Evolutionary conservation across 2,797 vertebrate species (phyloP), one percentile per base, ranked within the genome.

Genomic region (Microhierax caerulescens): DNA sequence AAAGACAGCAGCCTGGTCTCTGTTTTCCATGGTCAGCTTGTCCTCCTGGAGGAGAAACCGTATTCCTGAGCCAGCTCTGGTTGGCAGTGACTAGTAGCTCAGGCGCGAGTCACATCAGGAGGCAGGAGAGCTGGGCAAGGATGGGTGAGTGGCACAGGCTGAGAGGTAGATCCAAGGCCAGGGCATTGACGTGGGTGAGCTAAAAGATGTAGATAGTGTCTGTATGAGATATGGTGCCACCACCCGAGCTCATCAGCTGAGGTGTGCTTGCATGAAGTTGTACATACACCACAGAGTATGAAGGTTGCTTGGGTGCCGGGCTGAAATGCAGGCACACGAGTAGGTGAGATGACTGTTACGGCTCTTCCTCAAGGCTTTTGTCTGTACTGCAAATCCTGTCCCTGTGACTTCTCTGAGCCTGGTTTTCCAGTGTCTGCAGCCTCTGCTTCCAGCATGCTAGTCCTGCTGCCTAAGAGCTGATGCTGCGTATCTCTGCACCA

Each of bases 91-190:
- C n/a, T 84, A 32, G 36, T 36, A 32, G 16, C 41, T 88, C 50
- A 61, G 57, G 30, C 39, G 2, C 1, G 3, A 18, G 37, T 79
- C 54, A 18, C 16, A 7, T 0, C 1, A 3, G 27, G 45, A 78
- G 15, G 9, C 19, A 54, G 59, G 39, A 73, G 45, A 69, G 3
- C 32, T 86, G 57, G 23, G 10, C 57, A 48, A 69, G 53, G 11
- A 80, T 13, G 32, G 13, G 3, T 59, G 43, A 59, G 25, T 47
- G 28, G 6, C 34, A 36, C 0, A 3, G 37, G 9, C 15, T 74
- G 48, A 45, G n/a, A 47, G 25, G 37, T 27, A 43, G n/a, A 41
- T 61, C 69, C 13, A 60, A 65, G 68, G 25, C 39, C 45, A 70
- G 56, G 64, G 2, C 30, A 54, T 20, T 4, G 3, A 12, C 13